Percentiles rank a stretch among this genome's conserved stretches.
Evolutionary conservation across 2,113 vertebrate species (phyloP).

Genomic region (Hemicordylus capensis): DNA sequence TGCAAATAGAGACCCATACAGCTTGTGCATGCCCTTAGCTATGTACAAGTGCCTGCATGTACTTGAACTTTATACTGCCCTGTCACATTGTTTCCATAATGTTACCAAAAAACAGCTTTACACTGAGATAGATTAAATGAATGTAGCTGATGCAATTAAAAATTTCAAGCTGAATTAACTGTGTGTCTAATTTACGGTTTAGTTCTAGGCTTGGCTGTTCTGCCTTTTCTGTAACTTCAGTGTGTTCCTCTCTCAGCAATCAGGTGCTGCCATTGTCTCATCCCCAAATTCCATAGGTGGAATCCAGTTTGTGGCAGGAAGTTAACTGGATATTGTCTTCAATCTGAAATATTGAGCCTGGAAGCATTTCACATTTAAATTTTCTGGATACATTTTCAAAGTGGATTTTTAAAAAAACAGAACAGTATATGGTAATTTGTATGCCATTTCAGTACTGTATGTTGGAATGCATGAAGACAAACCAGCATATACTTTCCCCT

Average conservation of each 20-base stretch:
- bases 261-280: no score
- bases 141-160: background rate
- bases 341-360: background rate
- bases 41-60: background rate
- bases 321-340: background rate
- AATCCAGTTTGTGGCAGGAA: background rate
- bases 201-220: no score
- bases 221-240: no score
- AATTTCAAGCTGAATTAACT: background rate
- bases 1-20: background rate
- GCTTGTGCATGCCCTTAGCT: background rate
- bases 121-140: background rate
- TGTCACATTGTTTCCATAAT: background rate
- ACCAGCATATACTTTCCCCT: background rate
- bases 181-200: no score
- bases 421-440: no score
- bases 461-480: background rate
- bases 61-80: background rate
- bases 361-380: background rate
- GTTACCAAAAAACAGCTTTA: background rate
- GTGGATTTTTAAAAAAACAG: background rate
- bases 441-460: background rate
- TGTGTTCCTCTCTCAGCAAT: no score
- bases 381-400: background rate
- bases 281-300: no score